Base-by-base conservation (phyloP, 2,113 vertebrate genomes). In the Corythaixoides concolor region DNA sequence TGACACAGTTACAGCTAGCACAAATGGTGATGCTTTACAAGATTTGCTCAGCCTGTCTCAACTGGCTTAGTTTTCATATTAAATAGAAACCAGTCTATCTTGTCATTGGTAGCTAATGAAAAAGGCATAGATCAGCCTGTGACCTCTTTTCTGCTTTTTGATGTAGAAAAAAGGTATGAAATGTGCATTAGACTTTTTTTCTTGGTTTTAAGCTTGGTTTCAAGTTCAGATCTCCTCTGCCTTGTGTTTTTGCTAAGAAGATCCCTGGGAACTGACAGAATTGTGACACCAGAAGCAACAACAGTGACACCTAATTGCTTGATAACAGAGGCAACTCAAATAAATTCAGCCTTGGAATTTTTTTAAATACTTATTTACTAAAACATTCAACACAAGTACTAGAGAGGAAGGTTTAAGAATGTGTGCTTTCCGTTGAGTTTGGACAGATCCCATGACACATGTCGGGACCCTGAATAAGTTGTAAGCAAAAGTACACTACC, bases 101-200 rank as follows among this genome's bases (percentile, higher is more conserved):
- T 92, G 63, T 95, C 52, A 12, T 49, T 78, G 30, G 22, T 85
- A 93, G 35, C 45, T 95, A 73, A 85, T 68, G 47, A 75, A 87
- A 75, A 86, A 81, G 37, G 35, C 60, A 64, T 12, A 82, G 47
- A 88, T 93, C 41, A 92, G 39, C 49, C 53, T 85, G 20, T 95
- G 80, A 91, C 70, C 87, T 91, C 66, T 59, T 92, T 94, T 87
- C 66, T 88, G n/a, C 49, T 69, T 89, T 93, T 66, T 94, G 45
- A 75, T 88, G 47, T 69, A 63, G n/a, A 50, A 88, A 50, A 43
- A 60, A 76, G 20, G 5, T 87, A 59, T 62, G 41, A 70, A 91
- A 91, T 82, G 12, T 73, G 37, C 30, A 23, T 81, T 72, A 74
- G 39, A 43, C 22, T 45, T 53, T 45, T 77, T 78, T 72, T 89